Evolutionary conservation across 2,113 vertebrate species (phyloP), one percentile per base, ranked within the genome.

Genomic region (Corvus hawaiiensis): DNA sequence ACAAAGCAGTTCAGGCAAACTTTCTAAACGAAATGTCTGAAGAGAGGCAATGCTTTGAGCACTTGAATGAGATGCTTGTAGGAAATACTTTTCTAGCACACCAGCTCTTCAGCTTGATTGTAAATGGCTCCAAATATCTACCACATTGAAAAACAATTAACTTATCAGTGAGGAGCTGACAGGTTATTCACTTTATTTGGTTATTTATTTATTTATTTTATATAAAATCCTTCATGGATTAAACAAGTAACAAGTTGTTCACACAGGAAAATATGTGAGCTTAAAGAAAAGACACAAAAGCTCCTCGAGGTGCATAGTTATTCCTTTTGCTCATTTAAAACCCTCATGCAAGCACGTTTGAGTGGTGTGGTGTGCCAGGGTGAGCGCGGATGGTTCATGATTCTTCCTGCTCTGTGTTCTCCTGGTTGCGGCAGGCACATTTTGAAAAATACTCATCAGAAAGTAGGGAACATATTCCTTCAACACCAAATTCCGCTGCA

Each of bases 361-460:
- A n/a, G 58, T 18, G 23, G 14, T 54, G 15, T 32, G 24, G 10
- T 15, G 24, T 52, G 35, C 55, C 12, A 12, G 17, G 12, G 20
- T 51, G 73, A 75, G 48, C 18, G 14, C 0, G 5, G 48, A 3
- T n/a, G 32, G 28, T 49, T 26, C 0, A 0, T 4, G 35, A 18
- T 43, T 68, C 35, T 43, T 75, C 27, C 13, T 52, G n/a, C 22
- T 68, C 44, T 79, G 26, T 16, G 3, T 66, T 84, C n/a, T 32
- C 14, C 43, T 66, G 32, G 6, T 3, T 68, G 54, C 35, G 11
- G 17, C 11, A 43, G 24, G 22, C 0, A 0, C 11, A 30, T 64
- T 83, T 62, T 74, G 72, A 33, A 73, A 76, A 83, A 66, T 6
- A 4, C 26, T 76, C 2, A 1, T 54, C 41, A 62, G 35, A 84